Evolutionary conservation across 1,140 invertebrate species (phyloP).

Genomic region (Polyergus mexicanus): DNA sequence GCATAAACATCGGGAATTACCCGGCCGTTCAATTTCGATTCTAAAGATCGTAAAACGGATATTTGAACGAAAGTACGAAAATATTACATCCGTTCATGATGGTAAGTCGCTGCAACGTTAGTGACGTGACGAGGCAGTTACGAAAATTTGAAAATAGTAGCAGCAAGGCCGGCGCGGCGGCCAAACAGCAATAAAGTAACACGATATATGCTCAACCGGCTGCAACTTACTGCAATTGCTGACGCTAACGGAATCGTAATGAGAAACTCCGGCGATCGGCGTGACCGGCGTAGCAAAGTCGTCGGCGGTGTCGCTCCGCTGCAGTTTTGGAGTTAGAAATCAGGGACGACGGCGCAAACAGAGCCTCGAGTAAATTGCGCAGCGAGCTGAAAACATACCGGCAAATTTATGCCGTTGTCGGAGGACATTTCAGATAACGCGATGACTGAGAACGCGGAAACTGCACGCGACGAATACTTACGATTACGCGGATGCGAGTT

Average conservation of each 20-base stretch:
- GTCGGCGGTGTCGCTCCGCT: conserved; percentile 44
- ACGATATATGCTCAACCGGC: conserved; percentile 66
- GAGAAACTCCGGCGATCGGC: conserved; percentile 65
- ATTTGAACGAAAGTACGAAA: neutral
- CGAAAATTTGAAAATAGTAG: conserved; percentile 64
- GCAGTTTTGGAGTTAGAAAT: conserved; percentile 65
- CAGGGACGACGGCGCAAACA: conserved; percentile 35
- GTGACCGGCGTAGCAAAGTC: conserved; percentile 68
- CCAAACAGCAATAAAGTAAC: conserved; percentile 71
- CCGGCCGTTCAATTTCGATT: neutral
- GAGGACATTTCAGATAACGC: conserved; percentile 39
- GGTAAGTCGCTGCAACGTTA: conserved; percentile 3
- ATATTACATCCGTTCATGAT: conserved; percentile 3
- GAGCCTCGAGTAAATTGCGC: conserved; percentile 48
- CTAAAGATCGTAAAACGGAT: conserved; percentile 1
- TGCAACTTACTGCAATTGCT: conserved; percentile 72
- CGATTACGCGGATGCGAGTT: conserved; percentile 14
- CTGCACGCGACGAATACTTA: conserved; percentile 50
- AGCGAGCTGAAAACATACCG: conserved; percentile 50
- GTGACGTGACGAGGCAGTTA: conserved; percentile 22
- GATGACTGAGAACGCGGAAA: conserved; percentile 57
- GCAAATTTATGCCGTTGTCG: conserved; percentile 61
- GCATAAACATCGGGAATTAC: neutral
- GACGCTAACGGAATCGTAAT: conserved; percentile 72
- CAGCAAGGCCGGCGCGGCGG: neutral